phyloP scores from a whole-genome alignment of 2,113 vertebrate genomes.

The Zosterops hypoxanthus region DNA sequence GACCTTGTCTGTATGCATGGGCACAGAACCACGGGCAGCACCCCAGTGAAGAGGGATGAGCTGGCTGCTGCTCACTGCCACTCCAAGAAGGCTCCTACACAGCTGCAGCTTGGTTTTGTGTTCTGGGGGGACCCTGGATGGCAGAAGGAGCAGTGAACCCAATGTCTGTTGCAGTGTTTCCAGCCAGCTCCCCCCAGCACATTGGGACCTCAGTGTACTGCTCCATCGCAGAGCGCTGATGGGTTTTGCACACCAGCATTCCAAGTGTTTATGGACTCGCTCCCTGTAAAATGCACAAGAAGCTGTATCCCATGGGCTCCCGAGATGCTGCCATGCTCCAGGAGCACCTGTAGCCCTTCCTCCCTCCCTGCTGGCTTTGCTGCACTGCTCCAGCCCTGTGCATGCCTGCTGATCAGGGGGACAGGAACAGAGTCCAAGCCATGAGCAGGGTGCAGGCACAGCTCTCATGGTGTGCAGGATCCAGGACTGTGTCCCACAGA shows the following conservation, averaged over 20 bases:
- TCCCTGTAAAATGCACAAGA: background rate
- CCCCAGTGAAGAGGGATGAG: background rate
- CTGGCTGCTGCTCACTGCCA: background rate
- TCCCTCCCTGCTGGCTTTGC: background rate
- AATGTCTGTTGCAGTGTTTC: fast-evolving
- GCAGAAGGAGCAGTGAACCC: background rate
- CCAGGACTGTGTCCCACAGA: background rate
- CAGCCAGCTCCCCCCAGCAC: background rate
- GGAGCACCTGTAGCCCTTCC: background rate
- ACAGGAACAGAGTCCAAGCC: fast-evolving
- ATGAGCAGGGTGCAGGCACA: background rate
- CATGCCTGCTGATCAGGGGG: fast-evolving
- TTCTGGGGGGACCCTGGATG: background rate
- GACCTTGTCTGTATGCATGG: background rate
- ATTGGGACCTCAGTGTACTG: fast-evolving
- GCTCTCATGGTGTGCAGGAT: fast-evolving
- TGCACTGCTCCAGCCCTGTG: background rate
- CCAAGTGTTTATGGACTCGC: background rate
- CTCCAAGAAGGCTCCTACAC: background rate
- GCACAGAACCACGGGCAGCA: fast-evolving
- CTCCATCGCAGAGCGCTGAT: fast-evolving
- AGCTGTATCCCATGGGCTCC: fast-evolving
- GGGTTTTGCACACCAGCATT: fast-evolving
- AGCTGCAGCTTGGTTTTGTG: background rate
- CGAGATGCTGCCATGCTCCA: fast-evolving